Conservation (phyloP, 2,888 invertebrate species). For the Drosophila pullipes region DNA sequence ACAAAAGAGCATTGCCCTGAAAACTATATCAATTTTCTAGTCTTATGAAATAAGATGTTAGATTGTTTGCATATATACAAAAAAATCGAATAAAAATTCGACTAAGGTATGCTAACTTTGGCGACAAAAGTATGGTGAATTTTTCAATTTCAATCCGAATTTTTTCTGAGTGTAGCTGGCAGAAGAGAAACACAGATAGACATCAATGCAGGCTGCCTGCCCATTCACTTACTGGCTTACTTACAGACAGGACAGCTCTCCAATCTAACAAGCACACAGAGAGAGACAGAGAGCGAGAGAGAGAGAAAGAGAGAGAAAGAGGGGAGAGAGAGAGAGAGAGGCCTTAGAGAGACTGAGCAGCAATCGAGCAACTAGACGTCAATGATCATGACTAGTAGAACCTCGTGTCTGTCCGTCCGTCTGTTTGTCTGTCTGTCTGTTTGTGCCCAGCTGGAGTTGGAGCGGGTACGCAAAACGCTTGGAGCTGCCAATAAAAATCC, state of each 20-base stretch:
- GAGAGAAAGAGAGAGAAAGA: slow-evolving; percentile 2
- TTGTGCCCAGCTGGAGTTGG: not conserved
- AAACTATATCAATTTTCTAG: not conserved
- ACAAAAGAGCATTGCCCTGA: not conserved
- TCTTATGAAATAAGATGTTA: not conserved
- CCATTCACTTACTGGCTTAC: slow-evolving; percentile 79
- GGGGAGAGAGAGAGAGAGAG: slow-evolving; percentile 10
- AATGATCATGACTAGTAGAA: slow-evolving; percentile 48
- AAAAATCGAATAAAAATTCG: too few relatives aligned
- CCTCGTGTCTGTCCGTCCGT: slow-evolving; percentile 5
- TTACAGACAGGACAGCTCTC: slow-evolving; percentile 53
- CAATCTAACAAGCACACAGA: slow-evolving; percentile 73
- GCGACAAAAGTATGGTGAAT: not conserved
- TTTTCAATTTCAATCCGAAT: too few relatives aligned
- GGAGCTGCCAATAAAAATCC: slow-evolving; percentile 81
- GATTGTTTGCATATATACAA: not conserved
- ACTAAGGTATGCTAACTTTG: not conserved
- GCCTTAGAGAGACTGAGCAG: slow-evolving; percentile 8
- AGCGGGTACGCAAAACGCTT: slow-evolving; percentile 63
- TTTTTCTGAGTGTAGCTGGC: not conserved
- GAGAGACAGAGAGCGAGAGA: slow-evolving; percentile 8
- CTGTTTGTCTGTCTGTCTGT: not conserved
- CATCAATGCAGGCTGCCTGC: slow-evolving; percentile 24
- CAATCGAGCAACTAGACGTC: slow-evolving; percentile 62
- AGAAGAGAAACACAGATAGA: not conserved